phyloP scores from a whole-genome alignment of 2,797 vertebrate species.

The Hemibagrus guttatus region DNA sequence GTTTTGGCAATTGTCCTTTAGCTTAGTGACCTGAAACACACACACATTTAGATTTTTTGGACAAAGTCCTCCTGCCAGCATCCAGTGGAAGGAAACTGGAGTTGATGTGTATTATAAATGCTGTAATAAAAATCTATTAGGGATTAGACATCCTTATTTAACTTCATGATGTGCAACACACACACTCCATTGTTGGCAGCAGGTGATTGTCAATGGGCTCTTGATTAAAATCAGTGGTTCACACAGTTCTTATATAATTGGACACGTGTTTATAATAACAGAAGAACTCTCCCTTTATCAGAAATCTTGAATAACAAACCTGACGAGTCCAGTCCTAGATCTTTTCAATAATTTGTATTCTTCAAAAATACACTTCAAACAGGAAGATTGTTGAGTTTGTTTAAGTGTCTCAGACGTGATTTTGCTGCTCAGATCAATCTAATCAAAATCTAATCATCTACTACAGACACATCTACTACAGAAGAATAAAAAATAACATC shows the following conservation, averaged over 20 bases:
- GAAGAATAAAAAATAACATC: neutral
- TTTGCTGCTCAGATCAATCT: neutral
- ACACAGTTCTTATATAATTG: neutral
- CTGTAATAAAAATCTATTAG: neutral
- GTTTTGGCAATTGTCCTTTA: too few relatives aligned
- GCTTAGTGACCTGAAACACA: too few relatives aligned
- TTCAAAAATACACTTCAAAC: neutral
- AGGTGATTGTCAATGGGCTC: neutral
- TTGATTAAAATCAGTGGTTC: neutral
- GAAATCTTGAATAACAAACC: neutral
- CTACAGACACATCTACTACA: too few relatives aligned
- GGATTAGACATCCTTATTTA: neutral
- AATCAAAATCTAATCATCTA: too few relatives aligned
- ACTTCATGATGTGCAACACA: neutral
- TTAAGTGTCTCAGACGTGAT: neutral
- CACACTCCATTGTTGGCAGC: neutral
- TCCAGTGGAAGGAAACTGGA: neutral
- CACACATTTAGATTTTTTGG: too few relatives aligned
- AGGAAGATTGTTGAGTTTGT: neutral
- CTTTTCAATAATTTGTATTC: neutral
- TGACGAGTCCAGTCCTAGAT: neutral
- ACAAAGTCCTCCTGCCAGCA: too few relatives aligned
- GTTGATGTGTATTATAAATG: neutral
- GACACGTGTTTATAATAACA: neutral
- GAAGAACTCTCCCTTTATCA: neutral